These are phyloP conservation scores for Micrasema longulum DNA, from an alignment of 1,140 invertebrate genomes.

Conservation along the genomic window DNA sequence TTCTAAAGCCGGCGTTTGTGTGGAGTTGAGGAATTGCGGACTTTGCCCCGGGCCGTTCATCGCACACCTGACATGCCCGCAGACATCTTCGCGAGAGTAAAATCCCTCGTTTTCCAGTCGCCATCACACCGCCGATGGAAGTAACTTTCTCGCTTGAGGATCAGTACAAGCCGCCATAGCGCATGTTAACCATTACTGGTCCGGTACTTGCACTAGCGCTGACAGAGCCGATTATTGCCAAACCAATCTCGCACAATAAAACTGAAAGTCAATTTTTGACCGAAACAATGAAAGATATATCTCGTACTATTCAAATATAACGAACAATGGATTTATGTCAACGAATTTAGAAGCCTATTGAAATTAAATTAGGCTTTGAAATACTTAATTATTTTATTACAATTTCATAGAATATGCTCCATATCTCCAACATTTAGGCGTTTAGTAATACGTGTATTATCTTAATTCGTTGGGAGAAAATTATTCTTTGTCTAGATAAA, in stretches of 20 bases:
- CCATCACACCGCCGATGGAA: not conserved
- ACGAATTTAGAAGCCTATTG: not conserved
- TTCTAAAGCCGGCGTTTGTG: slow-evolving; percentile 8
- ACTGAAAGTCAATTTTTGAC: not conserved
- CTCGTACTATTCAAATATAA: slow-evolving; percentile 3
- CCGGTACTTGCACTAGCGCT: too few species aligned
- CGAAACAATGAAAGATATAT: not conserved
- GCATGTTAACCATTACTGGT: not conserved
- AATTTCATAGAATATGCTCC: too few species aligned
- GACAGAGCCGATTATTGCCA: not conserved
- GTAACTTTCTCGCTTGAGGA: slow-evolving; percentile 1
- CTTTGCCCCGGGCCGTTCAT: not conserved
- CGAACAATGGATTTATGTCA: slow-evolving; percentile 9
- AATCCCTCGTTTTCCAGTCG: not conserved
- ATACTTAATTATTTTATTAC: not conserved
- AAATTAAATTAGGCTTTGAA: slow-evolving; percentile 5
- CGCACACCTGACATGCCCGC: slow-evolving; percentile 7
- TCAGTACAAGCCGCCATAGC: not conserved
- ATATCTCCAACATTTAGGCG: too few species aligned
- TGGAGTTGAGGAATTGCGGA: not conserved
- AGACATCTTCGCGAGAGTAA: not conserved
- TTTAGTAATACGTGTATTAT: too few species aligned
- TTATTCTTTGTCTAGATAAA: too few species aligned
- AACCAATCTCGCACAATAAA: slow-evolving; percentile 7
- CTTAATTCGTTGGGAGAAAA: too few species aligned